These are phyloP conservation scores for Morone chrysops DNA, from an alignment of 2,113 vertebrate genomes.

Conservation along the genomic window DNA sequence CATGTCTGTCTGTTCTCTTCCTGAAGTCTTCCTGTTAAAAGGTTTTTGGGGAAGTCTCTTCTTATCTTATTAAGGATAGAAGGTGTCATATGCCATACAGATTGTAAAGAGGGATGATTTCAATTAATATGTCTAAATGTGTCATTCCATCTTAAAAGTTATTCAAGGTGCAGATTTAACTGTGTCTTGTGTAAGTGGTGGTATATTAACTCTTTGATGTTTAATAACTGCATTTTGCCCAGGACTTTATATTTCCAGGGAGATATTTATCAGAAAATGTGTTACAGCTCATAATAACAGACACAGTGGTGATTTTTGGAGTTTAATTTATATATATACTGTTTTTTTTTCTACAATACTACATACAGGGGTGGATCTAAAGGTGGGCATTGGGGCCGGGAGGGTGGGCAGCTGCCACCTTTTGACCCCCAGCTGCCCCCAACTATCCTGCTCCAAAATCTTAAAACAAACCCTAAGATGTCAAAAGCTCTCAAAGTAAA, in stretches of 20 bases:
- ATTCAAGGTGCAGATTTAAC: neutral
- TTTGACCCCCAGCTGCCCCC: too few species aligned
- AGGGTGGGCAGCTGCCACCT: neutral
- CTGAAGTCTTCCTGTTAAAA: neutral
- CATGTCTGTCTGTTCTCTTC: neutral
- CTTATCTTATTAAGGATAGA: too few species aligned
- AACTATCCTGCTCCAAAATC: too few species aligned
- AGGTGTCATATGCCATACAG: too few species aligned
- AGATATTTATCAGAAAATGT: neutral
- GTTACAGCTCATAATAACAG: neutral
- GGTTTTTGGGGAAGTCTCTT: too few species aligned
- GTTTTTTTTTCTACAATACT: neutral
- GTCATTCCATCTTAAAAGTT: too few species aligned
- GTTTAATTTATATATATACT: neutral
- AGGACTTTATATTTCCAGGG: neutral
- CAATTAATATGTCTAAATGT: too few species aligned
- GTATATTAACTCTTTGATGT: neutral
- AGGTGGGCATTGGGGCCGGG: neutral
- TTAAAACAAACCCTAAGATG: too few species aligned
- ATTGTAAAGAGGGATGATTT: too few species aligned
- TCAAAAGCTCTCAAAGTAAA: too few species aligned
- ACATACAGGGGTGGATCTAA: neutral
- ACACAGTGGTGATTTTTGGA: neutral
- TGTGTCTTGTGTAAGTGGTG: neutral
- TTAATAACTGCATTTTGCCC: neutral